Evolutionary conservation across 2,113 vertebrate species (phyloP).

Genomic region (Sander vitreus): DNA sequence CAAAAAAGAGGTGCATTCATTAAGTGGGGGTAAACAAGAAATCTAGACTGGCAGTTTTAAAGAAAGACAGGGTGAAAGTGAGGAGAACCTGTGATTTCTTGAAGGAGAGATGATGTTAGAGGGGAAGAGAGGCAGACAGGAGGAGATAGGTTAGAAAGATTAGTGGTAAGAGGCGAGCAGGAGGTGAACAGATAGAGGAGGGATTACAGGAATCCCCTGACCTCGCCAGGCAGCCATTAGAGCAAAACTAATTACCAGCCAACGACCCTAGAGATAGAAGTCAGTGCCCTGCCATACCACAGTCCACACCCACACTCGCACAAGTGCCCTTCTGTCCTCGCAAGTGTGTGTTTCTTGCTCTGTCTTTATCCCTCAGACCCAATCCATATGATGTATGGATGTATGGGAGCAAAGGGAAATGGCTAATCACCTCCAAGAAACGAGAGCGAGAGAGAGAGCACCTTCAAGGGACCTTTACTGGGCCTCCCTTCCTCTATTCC

Average conservation of each 20-base stretch:
- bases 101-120: constrained; percentile 59
- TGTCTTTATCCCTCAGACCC: constrained; percentile 27
- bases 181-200: constrained; percentile 80
- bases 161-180: constrained; percentile 77
- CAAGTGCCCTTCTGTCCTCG: constrained; percentile 35
- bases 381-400: constrained; percentile 60
- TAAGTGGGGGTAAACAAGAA: neutral
- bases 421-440: constrained; percentile 60
- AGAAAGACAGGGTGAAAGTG: constrained; percentile 11
- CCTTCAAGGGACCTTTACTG: constrained; percentile 55
- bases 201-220: constrained; percentile 83
- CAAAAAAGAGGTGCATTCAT: neutral
- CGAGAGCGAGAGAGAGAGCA: constrained; percentile 24
- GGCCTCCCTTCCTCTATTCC: constrained; percentile 2
- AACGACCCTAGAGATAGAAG: constrained; percentile 74
- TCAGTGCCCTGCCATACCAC: constrained; percentile 58
- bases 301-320: constrained; percentile 49
- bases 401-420: constrained; percentile 59
- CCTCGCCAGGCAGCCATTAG: constrained; percentile 81
- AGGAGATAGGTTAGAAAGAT: constrained; percentile 82
- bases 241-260: constrained; percentile 84
- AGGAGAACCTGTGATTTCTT: constrained; percentile 48
- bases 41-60: neutral
- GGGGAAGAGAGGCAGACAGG: constrained; percentile 47
- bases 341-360: constrained; percentile 34